Conservation (phyloP, 2,888 invertebrate genomes). For the Oegoconia quadripuncta region DNA sequence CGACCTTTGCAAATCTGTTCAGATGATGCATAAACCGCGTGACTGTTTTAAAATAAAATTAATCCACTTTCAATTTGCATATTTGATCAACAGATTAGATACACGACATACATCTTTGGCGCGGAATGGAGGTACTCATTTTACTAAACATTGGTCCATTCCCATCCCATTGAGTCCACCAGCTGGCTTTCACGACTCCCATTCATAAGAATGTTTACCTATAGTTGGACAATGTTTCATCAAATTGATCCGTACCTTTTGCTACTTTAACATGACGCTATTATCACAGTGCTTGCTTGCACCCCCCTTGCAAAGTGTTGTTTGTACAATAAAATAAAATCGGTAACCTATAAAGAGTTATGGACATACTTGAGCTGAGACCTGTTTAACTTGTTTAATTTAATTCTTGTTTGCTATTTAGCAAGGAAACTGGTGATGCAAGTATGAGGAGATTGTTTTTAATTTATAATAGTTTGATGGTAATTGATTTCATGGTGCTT, state of each 20-base stretch:
- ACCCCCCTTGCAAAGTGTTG: slow-evolving; percentile 44
- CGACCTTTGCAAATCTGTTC: no score
- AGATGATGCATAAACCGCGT: no score
- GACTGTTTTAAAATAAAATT: no score
- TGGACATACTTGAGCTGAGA: slow-evolving; percentile 44
- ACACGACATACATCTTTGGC: no score
- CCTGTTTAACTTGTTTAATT: slow-evolving; percentile 53
- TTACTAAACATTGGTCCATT: no score
- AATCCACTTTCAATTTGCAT: no score
- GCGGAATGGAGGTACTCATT: no score
- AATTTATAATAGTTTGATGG: neutral
- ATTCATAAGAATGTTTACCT: slow-evolving; percentile 7
- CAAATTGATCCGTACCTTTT: slow-evolving; percentile 36
- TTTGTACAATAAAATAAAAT: slow-evolving; percentile 56
- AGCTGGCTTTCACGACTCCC: slow-evolving; percentile 1
- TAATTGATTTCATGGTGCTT: no score
- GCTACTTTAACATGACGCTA: slow-evolving; percentile 36
- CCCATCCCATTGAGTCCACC: no score
- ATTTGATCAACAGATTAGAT: no score
- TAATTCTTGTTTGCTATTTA: slow-evolving; percentile 32
- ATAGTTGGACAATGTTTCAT: slow-evolving; percentile 26
- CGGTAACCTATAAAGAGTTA: slow-evolving; percentile 52
- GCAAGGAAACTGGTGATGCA: slow-evolving; percentile 29
- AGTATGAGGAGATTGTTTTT: slow-evolving; percentile 18
- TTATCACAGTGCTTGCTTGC: slow-evolving; percentile 49